These are phyloP conservation scores for Dromaius novaehollandiae DNA, from an alignment of 2,113 vertebrate genomes.

Conservation along the genomic window DNA sequence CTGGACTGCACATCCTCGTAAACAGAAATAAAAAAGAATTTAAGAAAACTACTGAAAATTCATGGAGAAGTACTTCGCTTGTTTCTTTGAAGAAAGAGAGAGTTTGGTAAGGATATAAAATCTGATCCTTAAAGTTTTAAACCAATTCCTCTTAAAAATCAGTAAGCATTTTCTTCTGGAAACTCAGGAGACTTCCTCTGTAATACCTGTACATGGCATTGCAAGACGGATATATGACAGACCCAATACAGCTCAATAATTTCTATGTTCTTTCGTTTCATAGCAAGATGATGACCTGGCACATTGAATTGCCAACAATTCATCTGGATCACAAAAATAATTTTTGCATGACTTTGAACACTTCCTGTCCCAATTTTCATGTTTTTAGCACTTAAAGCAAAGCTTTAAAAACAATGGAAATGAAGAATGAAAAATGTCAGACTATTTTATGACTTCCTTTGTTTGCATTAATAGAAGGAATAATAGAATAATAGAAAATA, in stretches of 20 bases:
- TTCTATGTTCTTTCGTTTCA: neutral
- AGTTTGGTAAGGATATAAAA: neutral
- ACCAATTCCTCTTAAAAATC: neutral
- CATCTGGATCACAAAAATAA: neutral
- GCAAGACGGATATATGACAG: neutral
- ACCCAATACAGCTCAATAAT: neutral
- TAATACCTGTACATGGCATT: neutral
- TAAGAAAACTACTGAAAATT: neutral
- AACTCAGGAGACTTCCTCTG: neutral
- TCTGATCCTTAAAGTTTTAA: neutral
- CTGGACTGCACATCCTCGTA: neutral
- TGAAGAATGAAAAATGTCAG: neutral
- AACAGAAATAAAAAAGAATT: neutral
- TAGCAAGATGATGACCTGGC: neutral
- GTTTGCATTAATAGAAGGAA: neutral
- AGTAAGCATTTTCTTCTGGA: neutral
- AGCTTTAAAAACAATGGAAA: neutral
- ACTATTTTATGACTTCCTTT: neutral
- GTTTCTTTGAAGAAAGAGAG: too few relatives aligned
- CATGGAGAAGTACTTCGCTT: neutral
- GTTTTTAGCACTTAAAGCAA: too few relatives aligned
- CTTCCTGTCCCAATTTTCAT: neutral
- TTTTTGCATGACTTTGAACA: neutral
- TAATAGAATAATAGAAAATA: neutral
- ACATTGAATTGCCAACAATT: neutral